Base-by-base conservation (phyloP, 2,113 vertebrate genomes). In the Aramus guarauna region DNA sequence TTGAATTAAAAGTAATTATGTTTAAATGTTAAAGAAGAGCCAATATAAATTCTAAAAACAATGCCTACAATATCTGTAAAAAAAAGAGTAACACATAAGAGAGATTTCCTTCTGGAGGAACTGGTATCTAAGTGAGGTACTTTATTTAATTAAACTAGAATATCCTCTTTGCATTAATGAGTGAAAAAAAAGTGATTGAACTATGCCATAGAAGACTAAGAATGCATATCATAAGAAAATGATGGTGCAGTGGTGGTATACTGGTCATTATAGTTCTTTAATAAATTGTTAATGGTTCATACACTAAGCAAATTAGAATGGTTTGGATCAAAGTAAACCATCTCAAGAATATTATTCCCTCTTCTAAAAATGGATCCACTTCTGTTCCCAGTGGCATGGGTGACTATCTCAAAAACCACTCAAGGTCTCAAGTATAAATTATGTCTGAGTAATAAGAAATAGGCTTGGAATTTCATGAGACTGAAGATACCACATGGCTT, bases 41-140 rank as follows among this genome's bases (percentile, higher is more conserved):
- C 83, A 91, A 84, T 92, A 96, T 89, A 85, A 96, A 96, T 91
- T 96, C 80, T 94, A 71, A 86, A 89, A 91, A 37, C 9, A 8
- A 90, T 8, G 5, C 58, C 59, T 95, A 68, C 43, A 30, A 12
- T 90, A 56, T 50, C 50, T 91, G 45, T 82, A 90, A 97, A 85
- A 85, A 85, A 85, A 77, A 45, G 6, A 53, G 5, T 82, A 88
- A 93, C 7, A 32, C 60, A 85, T 75, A 77, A 73, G 63, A 88
- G 90, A 94, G 77, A 89, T 87, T 92, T 97, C 91, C 96, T 98
- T 95, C 93, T 96, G 77, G 91, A 97, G 95, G 89, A 98, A 92
- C 96, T 97, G 91, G 90, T 97, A 94, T 97, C 96, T 97, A 72
- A 94, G 47, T 90, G 76, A 91, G 63, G 90, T 85, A 95, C 90